Evolutionary conservation across 2,797 vertebrate species (phyloP).

Genomic region (Benthosema pterotum): DNA sequence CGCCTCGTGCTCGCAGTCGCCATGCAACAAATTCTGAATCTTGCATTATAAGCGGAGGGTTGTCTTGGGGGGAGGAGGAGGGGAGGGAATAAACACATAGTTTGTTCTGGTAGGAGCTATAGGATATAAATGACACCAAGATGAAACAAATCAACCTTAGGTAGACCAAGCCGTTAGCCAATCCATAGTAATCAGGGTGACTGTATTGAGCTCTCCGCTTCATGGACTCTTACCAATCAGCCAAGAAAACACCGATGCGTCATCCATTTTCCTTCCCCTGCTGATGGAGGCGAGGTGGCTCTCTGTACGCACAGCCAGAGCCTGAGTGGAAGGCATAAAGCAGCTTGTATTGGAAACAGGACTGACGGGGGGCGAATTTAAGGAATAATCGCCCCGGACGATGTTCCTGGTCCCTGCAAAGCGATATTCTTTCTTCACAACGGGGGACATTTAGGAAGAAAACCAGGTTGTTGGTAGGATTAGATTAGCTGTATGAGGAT

Average conservation of each 20-base stretch:
- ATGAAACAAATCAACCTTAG: conserved; percentile 80
- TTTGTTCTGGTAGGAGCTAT: conserved; percentile 66
- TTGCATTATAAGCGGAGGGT: background rate
- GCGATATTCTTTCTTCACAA: too few species aligned
- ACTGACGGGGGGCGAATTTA: conserved; percentile 1
- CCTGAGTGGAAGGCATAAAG: conserved; percentile 29
- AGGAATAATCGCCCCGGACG: too few species aligned
- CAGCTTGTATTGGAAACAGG: conserved; percentile 50
- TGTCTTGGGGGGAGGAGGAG: background rate
- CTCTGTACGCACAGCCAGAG: conserved; percentile 26
- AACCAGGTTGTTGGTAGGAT: too few species aligned
- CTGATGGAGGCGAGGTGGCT: conserved; percentile 53
- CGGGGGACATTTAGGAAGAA: too few species aligned
- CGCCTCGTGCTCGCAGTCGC: too few species aligned
- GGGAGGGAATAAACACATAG: conserved; percentile 38
- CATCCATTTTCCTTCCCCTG: conserved; percentile 68
- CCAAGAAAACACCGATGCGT: conserved; percentile 73
- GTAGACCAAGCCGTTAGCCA: conserved; percentile 63
- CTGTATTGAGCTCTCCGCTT: conserved; percentile 73
- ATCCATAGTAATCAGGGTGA: conserved; percentile 81
- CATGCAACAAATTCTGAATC: background rate
- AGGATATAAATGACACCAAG: conserved; percentile 76
- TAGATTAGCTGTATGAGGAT: too few species aligned
- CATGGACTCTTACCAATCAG: conserved; percentile 72
- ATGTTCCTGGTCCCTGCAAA: too few species aligned